Conservation (phyloP, 1,140 invertebrate species). For the Holcopasites calliopsidis region DNA sequence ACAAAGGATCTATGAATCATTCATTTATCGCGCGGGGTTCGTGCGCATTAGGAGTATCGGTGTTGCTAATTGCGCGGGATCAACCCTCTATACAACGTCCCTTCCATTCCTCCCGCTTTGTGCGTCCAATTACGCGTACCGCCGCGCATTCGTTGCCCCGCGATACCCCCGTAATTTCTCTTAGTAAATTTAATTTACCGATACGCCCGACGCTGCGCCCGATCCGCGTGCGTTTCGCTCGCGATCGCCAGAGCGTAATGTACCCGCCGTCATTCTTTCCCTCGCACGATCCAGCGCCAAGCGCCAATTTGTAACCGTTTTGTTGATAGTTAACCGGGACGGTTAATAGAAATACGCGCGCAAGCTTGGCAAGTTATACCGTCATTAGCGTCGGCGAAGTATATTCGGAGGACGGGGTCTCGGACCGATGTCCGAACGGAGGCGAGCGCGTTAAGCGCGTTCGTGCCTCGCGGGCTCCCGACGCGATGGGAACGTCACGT, state of each 20-base stretch:
- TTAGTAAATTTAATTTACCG: conserved; percentile 43
- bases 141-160: conserved; percentile 9
- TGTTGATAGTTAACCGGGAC: conserved; percentile 41
- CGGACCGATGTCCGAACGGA: conserved; percentile 15
- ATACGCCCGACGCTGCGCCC: background rate
- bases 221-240: conserved; percentile 25
- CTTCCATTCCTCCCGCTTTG: conserved; percentile 34
- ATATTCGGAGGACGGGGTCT: conserved; percentile 13
- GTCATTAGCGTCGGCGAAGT: conserved; percentile 59
- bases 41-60: conserved; percentile 7
- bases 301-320: conserved; percentile 64
- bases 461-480: conserved; percentile 18
- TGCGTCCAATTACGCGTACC: no score
- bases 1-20: conserved; percentile 1
- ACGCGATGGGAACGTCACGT: conserved; percentile 49
- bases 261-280: background rate
- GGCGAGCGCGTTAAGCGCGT: conserved; percentile 29
- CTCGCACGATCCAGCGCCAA: background rate
- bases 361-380: conserved; percentile 56
- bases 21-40: conserved; percentile 22
- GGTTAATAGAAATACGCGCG: conserved; percentile 41
- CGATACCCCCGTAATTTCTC: conserved; percentile 36
- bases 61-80: conserved; percentile 38
- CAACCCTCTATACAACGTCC: conserved; percentile 25
- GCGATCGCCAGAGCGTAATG: background rate